These are phyloP conservation scores for Tiphia femorata DNA, from an alignment of 2,888 invertebrate species.

Conservation along the genomic window DNA sequence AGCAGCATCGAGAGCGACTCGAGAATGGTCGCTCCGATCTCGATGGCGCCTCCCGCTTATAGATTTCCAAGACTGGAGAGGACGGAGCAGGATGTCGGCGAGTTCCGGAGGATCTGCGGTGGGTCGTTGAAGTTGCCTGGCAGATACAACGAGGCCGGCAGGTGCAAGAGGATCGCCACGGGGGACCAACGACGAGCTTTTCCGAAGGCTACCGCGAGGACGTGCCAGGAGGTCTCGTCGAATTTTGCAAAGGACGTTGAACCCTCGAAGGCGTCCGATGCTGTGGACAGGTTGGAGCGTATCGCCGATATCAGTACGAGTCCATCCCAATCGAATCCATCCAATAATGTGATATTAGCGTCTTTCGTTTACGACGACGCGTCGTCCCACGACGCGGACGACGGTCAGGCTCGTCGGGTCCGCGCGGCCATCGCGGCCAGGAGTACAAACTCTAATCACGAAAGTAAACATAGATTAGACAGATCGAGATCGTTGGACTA, in stretches of 20 bases:
- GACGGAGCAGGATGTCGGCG: conserved; percentile 1
- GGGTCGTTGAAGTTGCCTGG: conserved; percentile 52
- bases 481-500: conserved; percentile 65
- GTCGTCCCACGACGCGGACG: conserved; percentile 41
- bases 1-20: not conserved
- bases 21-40: not conserved
- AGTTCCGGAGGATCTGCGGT: conserved; percentile 35
- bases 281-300: conserved; percentile 6
- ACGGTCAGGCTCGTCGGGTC: conserved; percentile 40
- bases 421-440: conserved; percentile 25
- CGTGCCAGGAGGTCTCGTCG: conserved; percentile 24
- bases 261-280: not conserved
- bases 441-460: conserved; percentile 61
- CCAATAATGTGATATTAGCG: conserved; percentile 68
- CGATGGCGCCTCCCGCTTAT: not conserved
- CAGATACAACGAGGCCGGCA: conserved; percentile 26
- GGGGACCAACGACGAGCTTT: conserved; percentile 5
- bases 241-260: conserved; percentile 5
- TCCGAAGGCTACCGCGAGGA: conserved; percentile 19
- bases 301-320: conserved; percentile 11
- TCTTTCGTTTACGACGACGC: conserved; percentile 54
- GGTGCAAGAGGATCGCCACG: conserved; percentile 22
- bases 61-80: not conserved
- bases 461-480: conserved; percentile 67
- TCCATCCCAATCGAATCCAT: conserved; percentile 62